Evolutionary conservation across 2,888 invertebrate species (phyloP).

Genomic region (Lasioglossum leucozonium): DNA sequence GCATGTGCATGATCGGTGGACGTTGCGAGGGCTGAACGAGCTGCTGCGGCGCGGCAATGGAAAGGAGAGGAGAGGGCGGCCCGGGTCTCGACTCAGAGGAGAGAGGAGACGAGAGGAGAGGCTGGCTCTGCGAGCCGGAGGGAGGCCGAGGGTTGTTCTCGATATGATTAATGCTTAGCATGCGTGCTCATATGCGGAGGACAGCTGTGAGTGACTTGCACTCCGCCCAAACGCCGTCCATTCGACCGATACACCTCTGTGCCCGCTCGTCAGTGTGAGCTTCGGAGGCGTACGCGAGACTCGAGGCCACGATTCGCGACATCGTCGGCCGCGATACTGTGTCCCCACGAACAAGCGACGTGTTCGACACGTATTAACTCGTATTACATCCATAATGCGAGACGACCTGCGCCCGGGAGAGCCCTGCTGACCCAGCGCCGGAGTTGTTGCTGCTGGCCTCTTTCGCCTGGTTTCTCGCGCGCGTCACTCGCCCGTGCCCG

Average conservation of each 20-base stretch:
- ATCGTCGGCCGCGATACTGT: slow-evolving; percentile 47
- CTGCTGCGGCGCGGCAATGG: slow-evolving; percentile 37
- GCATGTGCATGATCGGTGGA: slow-evolving; percentile 70
- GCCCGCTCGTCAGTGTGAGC: slow-evolving; percentile 33
- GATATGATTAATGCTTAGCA: slow-evolving; percentile 79
- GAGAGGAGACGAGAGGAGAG: not conserved
- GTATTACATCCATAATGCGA: slow-evolving; percentile 59
- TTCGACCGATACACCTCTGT: slow-evolving; percentile 44
- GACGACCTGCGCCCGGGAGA: slow-evolving; percentile 4
- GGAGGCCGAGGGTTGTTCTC: slow-evolving; percentile 65
- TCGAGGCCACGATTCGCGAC: slow-evolving; percentile 28
- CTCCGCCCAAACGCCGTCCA: slow-evolving; percentile 72
- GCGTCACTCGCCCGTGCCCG: not conserved
- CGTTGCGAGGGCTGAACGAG: slow-evolving; percentile 41
- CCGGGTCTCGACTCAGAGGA: not conserved
- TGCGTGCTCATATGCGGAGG: slow-evolving; percentile 74
- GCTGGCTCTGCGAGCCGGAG: not conserved
- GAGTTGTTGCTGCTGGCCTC: not conserved
- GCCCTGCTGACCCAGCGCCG: not conserved
- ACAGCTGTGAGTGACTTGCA: slow-evolving; percentile 80
- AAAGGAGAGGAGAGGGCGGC: slow-evolving; percentile 36
- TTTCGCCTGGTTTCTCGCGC: not conserved
- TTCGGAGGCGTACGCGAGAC: slow-evolving; percentile 32
- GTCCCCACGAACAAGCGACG: slow-evolving; percentile 38
- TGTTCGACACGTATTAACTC: slow-evolving; percentile 72